Percentiles rank a stretch among this genome's conserved stretches.
These are phyloP conservation scores for Pteropus rufus DNA, from an alignment of 2,797 vertebrate genomes.

Conservation along the genomic window DNA sequence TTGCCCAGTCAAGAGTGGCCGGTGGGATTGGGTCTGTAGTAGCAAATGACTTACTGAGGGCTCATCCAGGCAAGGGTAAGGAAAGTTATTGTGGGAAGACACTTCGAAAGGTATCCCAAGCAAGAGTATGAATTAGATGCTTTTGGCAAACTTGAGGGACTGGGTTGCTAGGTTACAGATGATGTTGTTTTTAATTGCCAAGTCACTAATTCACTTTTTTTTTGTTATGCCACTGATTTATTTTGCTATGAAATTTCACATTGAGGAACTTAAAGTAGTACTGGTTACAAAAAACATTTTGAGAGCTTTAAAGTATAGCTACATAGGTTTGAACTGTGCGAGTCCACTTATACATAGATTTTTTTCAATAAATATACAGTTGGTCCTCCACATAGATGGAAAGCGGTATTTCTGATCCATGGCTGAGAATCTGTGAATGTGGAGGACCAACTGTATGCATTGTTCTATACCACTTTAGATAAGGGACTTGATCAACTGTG, in stretches of 20 bases:
- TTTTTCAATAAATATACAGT: background rate
- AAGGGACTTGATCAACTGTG: background rate
- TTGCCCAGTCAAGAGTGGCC: background rate
- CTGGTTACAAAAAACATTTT: background rate
- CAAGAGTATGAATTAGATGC: background rate
- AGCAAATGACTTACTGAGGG: background rate
- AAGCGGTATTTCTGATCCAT: background rate
- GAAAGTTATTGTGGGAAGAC: background rate
- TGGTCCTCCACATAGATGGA: background rate
- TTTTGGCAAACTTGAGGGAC: background rate
- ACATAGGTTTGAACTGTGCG: background rate
- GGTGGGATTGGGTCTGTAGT: background rate
- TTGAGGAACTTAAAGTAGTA: background rate
- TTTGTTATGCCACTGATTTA: background rate
- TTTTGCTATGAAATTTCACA: constrained; percentile 29
- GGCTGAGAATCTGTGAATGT: background rate
- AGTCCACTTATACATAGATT: background rate
- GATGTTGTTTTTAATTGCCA: background rate
- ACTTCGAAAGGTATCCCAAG: background rate
- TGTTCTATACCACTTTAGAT: background rate
- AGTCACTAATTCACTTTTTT: background rate
- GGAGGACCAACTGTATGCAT: no score
- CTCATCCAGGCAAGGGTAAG: background rate
- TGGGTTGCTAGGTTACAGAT: background rate
- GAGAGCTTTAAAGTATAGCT: background rate